A percentile compares a stretch with the other conserved stretches of the same genome.
Conservation (phyloP, 2,797 vertebrate species). For the Leuciscus waleckii region DNA sequence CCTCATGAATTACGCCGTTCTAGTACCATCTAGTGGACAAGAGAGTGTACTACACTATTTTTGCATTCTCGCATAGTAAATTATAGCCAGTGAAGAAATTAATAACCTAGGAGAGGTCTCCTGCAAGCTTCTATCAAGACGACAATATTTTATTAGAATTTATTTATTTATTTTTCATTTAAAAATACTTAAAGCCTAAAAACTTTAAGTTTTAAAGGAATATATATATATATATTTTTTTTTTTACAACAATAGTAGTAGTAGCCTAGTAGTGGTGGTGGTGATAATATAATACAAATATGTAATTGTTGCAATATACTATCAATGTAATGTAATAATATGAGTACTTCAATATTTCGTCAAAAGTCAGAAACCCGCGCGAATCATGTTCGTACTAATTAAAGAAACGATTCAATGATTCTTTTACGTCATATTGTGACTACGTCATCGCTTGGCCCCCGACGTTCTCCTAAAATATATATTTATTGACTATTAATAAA, state of each 20-base stretch:
- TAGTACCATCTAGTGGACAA: conserved; percentile 33
- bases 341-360: neutral
- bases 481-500: neutral
- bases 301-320: neutral
- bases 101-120: neutral
- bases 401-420: neutral
- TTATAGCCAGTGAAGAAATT: neutral
- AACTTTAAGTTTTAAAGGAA: no score
- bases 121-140: neutral
- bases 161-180: no score
- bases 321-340: neutral
- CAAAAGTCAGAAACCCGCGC: neutral
- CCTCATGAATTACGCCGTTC: neutral
- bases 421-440: neutral
- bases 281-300: neutral
- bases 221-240: no score
- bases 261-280: neutral
- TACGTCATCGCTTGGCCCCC: neutral
- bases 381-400: neutral
- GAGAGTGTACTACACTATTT: conserved; percentile 5
- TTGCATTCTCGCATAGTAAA: neutral
- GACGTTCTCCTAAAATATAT: no score
- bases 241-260: neutral
- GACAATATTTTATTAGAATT: neutral
- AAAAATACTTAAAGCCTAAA: no score